phyloP scores from a whole-genome alignment of 2,113 vertebrate species.

The Daubentonia madagascariensis region DNA sequence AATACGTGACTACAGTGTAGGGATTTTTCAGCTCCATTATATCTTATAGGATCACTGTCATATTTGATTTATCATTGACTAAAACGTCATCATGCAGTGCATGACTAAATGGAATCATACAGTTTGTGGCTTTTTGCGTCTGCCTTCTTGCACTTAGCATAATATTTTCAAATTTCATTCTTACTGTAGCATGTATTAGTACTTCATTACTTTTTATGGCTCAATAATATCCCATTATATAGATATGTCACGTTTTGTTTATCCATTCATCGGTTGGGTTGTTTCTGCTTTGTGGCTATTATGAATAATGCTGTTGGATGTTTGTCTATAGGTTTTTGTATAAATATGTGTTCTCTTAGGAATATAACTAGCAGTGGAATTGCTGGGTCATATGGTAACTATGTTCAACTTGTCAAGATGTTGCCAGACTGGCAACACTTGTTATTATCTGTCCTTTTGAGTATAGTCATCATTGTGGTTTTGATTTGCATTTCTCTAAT shows the following conservation, averaged over 20 bases:
- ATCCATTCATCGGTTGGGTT: background rate
- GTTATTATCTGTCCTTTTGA: background rate
- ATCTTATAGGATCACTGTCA: background rate
- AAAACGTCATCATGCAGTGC: background rate
- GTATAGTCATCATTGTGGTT: background rate
- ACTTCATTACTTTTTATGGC: background rate
- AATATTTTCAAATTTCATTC: background rate
- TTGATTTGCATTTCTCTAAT: background rate
- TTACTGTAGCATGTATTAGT: background rate
- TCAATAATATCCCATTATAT: background rate
- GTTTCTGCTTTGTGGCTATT: background rate
- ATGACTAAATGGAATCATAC: background rate
- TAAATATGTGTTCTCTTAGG: too few relatives aligned
- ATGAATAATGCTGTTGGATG: background rate
- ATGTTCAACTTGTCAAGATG: background rate
- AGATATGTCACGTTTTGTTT: background rate
- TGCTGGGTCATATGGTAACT: background rate
- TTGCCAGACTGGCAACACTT: background rate
- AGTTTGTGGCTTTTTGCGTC: background rate
- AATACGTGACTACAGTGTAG: background rate
- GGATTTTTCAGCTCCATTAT: background rate
- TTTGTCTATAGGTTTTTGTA: background rate
- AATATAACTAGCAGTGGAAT: background rate
- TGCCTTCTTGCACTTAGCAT: background rate
- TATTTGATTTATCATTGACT: background rate